Evolutionary conservation across 2,113 vertebrate species (phyloP), one percentile per base, ranked within the genome.

Genomic region (Siphamia tubifer): DNA sequence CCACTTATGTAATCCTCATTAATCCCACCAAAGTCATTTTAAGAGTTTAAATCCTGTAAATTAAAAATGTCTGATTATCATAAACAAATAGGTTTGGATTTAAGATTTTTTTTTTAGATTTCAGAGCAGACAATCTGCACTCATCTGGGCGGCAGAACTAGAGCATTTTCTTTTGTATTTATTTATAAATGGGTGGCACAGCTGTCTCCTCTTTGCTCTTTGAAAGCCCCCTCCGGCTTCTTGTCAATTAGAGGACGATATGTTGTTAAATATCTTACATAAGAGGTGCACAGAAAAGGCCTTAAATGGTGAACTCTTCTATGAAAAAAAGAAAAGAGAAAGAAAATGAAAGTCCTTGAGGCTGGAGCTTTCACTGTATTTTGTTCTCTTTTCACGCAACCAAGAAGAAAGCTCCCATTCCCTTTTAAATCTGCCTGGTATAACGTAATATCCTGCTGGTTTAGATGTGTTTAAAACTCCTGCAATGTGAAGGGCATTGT

Each of bases 191-290:
- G 25, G 16, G 55, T 13, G 34, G 4, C 69, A 48, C 70, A 67
- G 66, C 78, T 73, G 75, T 47, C 35, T 31, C n/a, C 6, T 17
- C 15, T n/a, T 19, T 42, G 51, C 78, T 66, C 30, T 31, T 45
- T 79, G 70, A 79, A 77, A 85, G 63, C 60, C 27, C 65, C 84
- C 79, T 62, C 17, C 20, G 69, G 79, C 72, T n/a, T 68, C 28
- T 25, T 43, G 68, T 81, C 81, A 81, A 55, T 73, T 77, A 72
- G 34, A 55, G 52, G 36, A 77, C 8, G 45, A 79, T 62, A 53
- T 60, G 72, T 31, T 57, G 54, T 54, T 71, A 52, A 79, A 77
- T 62, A 54, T 71, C 30, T 71, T 57, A 23, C 43, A 48, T 34
- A 75, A 57, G 48, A 53, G 62, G 58, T 55, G 55, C 73, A 51